A percentile compares a stretch with the other conserved stretches of the same genome.
Conservation (phyloP, 37 sponge, comb jelly and placozoan species). For the Diacarnus erythraeanus region DNA sequence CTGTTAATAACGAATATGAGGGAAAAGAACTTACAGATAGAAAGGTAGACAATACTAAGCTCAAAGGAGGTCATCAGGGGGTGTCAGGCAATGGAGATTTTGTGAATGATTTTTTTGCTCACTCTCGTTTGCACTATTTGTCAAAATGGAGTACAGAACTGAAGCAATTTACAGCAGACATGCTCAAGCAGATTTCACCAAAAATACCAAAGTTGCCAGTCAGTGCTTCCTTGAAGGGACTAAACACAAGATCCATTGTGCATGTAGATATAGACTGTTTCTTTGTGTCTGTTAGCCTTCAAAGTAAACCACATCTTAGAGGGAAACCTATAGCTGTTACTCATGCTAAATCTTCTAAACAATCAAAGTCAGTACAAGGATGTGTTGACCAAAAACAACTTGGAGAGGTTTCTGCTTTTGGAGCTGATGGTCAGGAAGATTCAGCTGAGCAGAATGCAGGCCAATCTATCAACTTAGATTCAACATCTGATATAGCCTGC, state of each 20-base stretch:
- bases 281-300: conserved; percentile 83
- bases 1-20: background rate
- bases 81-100: too few species aligned
- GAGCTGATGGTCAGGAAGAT: too few species aligned
- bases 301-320: conserved; percentile 54
- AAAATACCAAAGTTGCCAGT: conserved; percentile 22
- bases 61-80: conserved; percentile 2
- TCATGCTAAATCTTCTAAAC: conserved; percentile 47
- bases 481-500: conserved; percentile 86
- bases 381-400: background rate
- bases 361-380: too few species aligned
- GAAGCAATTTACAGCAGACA: conserved; percentile 57
- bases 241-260: conserved; percentile 35
- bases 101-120: conserved; percentile 81
- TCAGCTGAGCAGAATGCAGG: background rate
- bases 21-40: background rate
- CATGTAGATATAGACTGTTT: conserved; percentile 95
- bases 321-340: conserved; percentile 89
- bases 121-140: conserved; percentile 89
- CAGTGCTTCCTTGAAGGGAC: conserved; percentile 17
- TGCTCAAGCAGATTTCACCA: conserved; percentile 15
- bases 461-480: background rate
- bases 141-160: conserved; percentile 89
- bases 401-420: background rate
- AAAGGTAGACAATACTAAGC: background rate